Evolutionary conservation across 2,888 invertebrate species (phyloP), one percentile per base, ranked within the genome.

Genomic region (Cephus runcator): DNA sequence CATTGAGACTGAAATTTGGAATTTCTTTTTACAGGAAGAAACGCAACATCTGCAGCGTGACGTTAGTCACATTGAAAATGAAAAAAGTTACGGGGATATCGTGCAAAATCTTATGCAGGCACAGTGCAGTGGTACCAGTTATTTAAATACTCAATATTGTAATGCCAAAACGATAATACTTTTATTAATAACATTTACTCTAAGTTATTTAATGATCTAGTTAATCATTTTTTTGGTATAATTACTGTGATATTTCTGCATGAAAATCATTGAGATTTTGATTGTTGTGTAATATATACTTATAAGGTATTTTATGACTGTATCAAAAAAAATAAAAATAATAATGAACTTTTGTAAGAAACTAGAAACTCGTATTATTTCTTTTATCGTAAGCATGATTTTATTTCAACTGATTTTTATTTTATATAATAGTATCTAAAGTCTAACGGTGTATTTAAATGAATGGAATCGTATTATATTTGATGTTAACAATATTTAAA

Each of bases 1-100:
- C 85, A 84, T 87, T 73, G 34, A 6, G 56, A 56, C 56, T 56
- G 23, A 56, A 56, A 56, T 56, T 71, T 71, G 4, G 71, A 71
- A 31, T 71, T 11, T 33, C 1, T 76, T 34, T 31, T 81, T 35
- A 12, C 79, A 88, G 88, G 83, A 83, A 33, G 81, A 78, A 76
- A 85, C 88, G 12, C 85, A 85, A 36, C 82, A 83, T 76, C 77
- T 88, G 34, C 84, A 88, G 73, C 76, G 77, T 12, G 79, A 88
- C 11, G 76, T 81, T 35, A 76, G 74, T 73, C 76, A 81, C 33
- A 75, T 83, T 31, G 77, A 78, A 30, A 34, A 68, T 1, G 76
- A 15, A 34, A 76, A 40, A 69, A 84, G 73, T 80, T 88, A 89
- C 68, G 75, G 75, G 0, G 79, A 83, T 2, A 81, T 88, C 15